These are phyloP conservation scores for Hydrochoerus hydrochaeris DNA, from an alignment of 2,113 vertebrate species.

Conservation along the genomic window DNA sequence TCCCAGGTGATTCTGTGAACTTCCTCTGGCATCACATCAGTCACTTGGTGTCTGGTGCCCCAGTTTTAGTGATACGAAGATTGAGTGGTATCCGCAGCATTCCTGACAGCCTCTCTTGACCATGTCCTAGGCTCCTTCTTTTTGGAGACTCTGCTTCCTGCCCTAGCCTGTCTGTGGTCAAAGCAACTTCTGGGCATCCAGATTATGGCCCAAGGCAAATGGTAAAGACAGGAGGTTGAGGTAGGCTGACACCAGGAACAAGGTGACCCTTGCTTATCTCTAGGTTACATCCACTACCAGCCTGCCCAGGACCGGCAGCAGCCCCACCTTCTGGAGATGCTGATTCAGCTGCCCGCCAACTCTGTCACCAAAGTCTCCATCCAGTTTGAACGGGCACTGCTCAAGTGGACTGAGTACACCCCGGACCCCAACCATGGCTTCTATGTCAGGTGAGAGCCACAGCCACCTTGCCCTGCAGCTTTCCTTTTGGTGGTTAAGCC, in stretches of 20 bases:
- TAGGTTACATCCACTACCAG: slow-evolving; percentile 98
- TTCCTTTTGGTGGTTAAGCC: not conserved
- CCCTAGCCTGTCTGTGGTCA: not conserved
- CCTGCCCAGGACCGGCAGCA: slow-evolving; percentile 95
- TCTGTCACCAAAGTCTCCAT: slow-evolving; percentile 96
- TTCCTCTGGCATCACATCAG: not conserved
- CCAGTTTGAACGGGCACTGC: slow-evolving; percentile 96
- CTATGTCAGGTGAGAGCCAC: slow-evolving; percentile 92
- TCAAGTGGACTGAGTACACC: slow-evolving; percentile 98
- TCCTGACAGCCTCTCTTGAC: not conserved
- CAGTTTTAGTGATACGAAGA: not conserved
- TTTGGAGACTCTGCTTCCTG: not conserved
- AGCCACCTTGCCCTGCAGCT: not conserved
- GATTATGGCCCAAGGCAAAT: not conserved
- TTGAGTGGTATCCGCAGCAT: not conserved
- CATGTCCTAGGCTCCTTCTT: accelerated
- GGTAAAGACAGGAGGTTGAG: not conserved
- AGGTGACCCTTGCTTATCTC: slow-evolving; percentile 34
- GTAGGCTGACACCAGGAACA: not conserved
- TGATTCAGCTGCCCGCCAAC: slow-evolving; percentile 96
- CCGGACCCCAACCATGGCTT: slow-evolving; percentile 99
- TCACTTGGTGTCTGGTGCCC: not conserved
- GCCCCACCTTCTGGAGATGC: slow-evolving; percentile 98
- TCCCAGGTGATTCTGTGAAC: slow-evolving; percentile 36
- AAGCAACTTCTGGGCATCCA: not conserved